Evolutionary conservation across 1,140 invertebrate species (phyloP).

Genomic region (Paralvinella palmiformis): DNA sequence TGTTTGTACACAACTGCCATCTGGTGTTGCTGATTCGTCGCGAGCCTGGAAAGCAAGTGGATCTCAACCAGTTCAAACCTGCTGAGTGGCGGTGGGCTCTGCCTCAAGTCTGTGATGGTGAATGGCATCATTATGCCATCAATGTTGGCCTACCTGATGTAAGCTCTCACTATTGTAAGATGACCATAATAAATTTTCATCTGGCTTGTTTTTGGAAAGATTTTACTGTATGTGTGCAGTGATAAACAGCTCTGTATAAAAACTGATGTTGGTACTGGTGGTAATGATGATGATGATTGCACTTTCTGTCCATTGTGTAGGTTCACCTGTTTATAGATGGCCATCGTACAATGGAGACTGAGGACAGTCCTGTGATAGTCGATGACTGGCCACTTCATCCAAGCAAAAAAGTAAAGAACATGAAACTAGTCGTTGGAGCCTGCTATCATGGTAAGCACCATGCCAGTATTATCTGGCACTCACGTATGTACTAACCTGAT

Average conservation of each 20-base stretch:
- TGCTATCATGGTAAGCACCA: conserved; percentile 82
- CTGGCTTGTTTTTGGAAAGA: too few relatives aligned
- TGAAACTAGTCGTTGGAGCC: conserved; percentile 86
- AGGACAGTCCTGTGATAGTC: conserved; percentile 90
- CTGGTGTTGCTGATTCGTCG: conserved; percentile 85
- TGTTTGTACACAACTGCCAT: conserved; percentile 94
- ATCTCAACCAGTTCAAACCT: conserved; percentile 91
- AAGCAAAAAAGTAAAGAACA: conserved; percentile 63
- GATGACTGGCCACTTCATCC: conserved; percentile 99
- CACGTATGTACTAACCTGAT: too few relatives aligned
- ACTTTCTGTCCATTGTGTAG: conserved; percentile 23
- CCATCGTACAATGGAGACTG: conserved; percentile 68
- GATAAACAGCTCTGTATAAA: too few relatives aligned
- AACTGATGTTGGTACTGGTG: background rate
- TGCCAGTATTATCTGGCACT: too few relatives aligned
- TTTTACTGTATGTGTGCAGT: too few relatives aligned
- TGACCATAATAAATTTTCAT: too few relatives aligned
- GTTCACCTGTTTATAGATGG: conserved; percentile 84
- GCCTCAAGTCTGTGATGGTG: conserved; percentile 82
- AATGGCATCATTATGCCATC: conserved; percentile 97
- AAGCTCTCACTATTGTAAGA: background rate
- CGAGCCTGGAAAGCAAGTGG: conserved; percentile 82
- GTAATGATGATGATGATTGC: background rate
- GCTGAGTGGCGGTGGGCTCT: conserved; percentile 82
- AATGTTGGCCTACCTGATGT: conserved; percentile 80